Conservation (phyloP, 2,888 invertebrate species). For the Spodoptera littoralis region DNA sequence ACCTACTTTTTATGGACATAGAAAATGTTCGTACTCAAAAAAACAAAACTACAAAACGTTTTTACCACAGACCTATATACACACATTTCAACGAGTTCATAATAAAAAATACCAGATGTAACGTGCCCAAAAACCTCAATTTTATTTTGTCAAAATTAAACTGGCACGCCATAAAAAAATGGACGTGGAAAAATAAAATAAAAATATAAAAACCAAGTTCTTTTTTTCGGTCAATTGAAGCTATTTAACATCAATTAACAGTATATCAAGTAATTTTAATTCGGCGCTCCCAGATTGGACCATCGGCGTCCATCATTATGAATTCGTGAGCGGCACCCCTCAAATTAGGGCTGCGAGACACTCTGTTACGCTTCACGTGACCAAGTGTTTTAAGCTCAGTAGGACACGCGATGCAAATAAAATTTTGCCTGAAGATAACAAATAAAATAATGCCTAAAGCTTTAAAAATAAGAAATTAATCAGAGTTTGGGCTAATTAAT, state of each 20-base stretch:
- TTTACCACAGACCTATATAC: too few relatives aligned
- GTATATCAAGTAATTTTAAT: conserved; percentile 51
- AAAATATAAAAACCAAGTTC: conserved; percentile 1
- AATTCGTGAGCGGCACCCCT: conserved; percentile 78
- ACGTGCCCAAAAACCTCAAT: too few relatives aligned
- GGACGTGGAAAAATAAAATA: background rate
- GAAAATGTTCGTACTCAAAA: too few relatives aligned
- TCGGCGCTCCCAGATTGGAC: conserved; percentile 51
- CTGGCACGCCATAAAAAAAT: too few relatives aligned
- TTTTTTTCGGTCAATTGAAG: conserved; percentile 18
- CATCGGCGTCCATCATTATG: conserved; percentile 70
- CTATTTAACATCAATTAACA: conserved; percentile 44
- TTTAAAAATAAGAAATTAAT: too few relatives aligned
- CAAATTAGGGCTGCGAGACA: conserved; percentile 67
- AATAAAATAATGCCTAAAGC: conserved; percentile 12
- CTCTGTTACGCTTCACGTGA: conserved; percentile 52
- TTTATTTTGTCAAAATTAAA: too few relatives aligned
- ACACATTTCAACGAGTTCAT: too few relatives aligned
- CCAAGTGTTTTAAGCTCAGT: conserved; percentile 43
- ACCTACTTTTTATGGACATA: too few relatives aligned
- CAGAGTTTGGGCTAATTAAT: too few relatives aligned
- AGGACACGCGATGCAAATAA: conserved; percentile 42
- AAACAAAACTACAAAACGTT: too few relatives aligned
- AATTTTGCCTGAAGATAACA: conserved; percentile 17
- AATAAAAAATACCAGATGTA: too few relatives aligned